Percentiles rank a stretch among this genome's conserved stretches.
phyloP scores from a whole-genome alignment of 2,888 invertebrate genomes.

The Acanthosepion esculentum region DNA sequence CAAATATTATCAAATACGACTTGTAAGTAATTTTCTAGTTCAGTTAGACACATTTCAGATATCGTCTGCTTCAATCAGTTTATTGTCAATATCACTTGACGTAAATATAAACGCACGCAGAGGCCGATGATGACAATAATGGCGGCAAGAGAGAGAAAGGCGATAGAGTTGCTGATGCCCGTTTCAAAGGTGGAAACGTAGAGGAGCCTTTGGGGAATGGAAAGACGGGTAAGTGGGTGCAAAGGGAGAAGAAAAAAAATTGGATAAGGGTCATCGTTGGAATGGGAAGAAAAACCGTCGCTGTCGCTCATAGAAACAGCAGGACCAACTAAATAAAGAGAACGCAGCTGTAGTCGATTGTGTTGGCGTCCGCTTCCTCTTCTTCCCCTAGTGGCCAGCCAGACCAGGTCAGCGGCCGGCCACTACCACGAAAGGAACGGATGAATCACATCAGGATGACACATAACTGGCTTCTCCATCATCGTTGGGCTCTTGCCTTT shows the following conservation, averaged over 20 bases:
- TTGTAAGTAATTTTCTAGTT: too few relatives aligned
- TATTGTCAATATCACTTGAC: neutral
- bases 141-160: neutral
- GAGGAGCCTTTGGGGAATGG: neutral
- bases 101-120: neutral
- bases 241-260: neutral
- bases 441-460: conserved; percentile 8
- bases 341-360: neutral
- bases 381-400: neutral
- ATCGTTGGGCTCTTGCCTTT: neutral
- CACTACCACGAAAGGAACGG: neutral
- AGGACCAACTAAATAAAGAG: neutral
- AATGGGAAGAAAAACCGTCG: neutral
- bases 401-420: conserved; percentile 23
- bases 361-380: neutral
- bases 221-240: neutral
- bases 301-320: neutral
- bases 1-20: too few relatives aligned
- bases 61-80: neutral
- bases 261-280: neutral
- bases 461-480: neutral
- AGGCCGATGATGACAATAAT: neutral
- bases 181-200: neutral
- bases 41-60: neutral
- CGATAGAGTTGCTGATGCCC: neutral